Conservation (phyloP, 2,888 invertebrate genomes). For the Apodemia hepburni region DNA sequence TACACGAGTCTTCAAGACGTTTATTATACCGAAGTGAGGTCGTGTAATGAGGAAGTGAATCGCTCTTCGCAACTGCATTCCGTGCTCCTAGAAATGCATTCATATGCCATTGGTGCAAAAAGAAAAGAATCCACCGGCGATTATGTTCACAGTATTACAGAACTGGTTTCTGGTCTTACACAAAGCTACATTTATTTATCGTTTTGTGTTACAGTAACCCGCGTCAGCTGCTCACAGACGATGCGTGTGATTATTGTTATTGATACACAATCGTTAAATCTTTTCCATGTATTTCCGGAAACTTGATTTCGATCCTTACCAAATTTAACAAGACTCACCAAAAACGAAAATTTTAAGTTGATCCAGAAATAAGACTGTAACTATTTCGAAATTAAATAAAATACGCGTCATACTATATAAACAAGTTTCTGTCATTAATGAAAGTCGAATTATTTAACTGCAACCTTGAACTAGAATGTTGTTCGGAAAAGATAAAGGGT, state of each 20-base stretch:
- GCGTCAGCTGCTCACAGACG: constrained; percentile 2
- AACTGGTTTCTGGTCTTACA: constrained; percentile 19
- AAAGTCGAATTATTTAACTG: neutral
- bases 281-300: neutral
- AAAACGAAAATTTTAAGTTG: neutral
- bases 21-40: constrained; percentile 33
- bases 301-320: neutral
- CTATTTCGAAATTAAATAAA: too few relatives aligned
- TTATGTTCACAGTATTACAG: constrained; percentile 22
- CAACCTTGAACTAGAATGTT: constrained; percentile 4
- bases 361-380: neutral
- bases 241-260: constrained; percentile 6
- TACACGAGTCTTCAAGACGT: too few relatives aligned
- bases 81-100: constrained; percentile 45
- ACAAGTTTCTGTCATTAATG: too few relatives aligned
- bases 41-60: constrained; percentile 50
- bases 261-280: neutral
- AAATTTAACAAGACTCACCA: neutral
- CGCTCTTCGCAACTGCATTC: constrained; percentile 54
- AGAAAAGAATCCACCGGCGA: constrained; percentile 25
- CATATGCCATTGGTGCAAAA: constrained; percentile 25
- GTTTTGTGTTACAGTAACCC: constrained; percentile 9
- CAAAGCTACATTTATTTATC: constrained; percentile 14
- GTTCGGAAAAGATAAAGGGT: neutral
- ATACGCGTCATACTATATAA: too few relatives aligned